Evolutionary conservation across 2,113 vertebrate species (phyloP).

Genomic region (Prochilodus magdalenae): DNA sequence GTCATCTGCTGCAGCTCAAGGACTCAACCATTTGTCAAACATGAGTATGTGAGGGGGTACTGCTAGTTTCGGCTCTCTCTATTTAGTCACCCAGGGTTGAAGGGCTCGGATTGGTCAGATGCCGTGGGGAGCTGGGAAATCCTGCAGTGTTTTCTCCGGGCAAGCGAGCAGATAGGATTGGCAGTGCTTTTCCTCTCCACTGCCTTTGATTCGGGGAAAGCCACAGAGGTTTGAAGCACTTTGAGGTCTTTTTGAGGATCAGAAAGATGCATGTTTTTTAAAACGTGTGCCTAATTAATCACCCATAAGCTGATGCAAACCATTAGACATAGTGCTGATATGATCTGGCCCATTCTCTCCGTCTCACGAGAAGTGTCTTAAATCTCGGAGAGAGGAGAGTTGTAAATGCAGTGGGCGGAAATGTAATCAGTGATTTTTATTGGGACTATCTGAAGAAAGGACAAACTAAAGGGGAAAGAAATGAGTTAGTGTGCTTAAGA

Average conservation of each 20-base stretch:
- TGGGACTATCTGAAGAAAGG: not conserved
- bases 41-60: slow-evolving; percentile 41
- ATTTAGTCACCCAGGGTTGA: slow-evolving; percentile 44
- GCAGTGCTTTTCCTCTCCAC: slow-evolving; percentile 18
- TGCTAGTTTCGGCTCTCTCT: slow-evolving; percentile 37
- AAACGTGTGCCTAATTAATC: slow-evolving; percentile 27
- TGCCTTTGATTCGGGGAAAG: slow-evolving; percentile 31
- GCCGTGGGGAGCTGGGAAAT: slow-evolving; percentile 8
- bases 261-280: slow-evolving; percentile 3
- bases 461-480: not conserved
- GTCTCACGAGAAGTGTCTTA: not conserved
- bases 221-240: not conserved
- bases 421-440: not conserved
- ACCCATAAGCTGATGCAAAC: slow-evolving; percentile 18
- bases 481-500: not conserved
- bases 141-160: slow-evolving; percentile 12
- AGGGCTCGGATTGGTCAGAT: slow-evolving; percentile 38
- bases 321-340: not conserved
- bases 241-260: not conserved
- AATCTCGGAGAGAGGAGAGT: not conserved
- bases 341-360: not conserved
- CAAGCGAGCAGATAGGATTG: slow-evolving; percentile 17
- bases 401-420: not conserved
- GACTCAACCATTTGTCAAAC: slow-evolving; percentile 47
- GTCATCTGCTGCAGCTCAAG: slow-evolving; percentile 45